Percentiles rank a stretch among this genome's conserved stretches.
phyloP scores from a whole-genome alignment of 2,888 invertebrate genomes.

The Spatulosminthurus flaviceps region DNA sequence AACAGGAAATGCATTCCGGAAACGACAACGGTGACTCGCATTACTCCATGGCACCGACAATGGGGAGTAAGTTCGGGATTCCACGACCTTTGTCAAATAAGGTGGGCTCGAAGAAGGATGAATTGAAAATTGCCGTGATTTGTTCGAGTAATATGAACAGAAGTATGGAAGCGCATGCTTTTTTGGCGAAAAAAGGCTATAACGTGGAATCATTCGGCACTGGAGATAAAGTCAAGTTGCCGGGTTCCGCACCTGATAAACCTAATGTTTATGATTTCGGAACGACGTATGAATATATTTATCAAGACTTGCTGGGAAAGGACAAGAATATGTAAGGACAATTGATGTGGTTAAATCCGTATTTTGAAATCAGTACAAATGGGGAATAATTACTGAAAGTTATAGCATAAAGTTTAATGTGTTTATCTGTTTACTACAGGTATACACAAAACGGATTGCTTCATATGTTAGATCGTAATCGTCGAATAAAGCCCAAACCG shows the following conservation, averaged over 20 bases:
- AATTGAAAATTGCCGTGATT: slow-evolving; percentile 84
- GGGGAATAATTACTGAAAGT: neutral
- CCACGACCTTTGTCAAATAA: too few relatives aligned
- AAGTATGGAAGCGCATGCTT: slow-evolving; percentile 99
- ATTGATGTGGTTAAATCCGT: too few relatives aligned
- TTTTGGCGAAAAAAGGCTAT: slow-evolving; percentile 95
- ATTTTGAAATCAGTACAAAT: too few relatives aligned
- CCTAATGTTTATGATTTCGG: slow-evolving; percentile 99
- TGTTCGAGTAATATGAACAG: slow-evolving; percentile 99
- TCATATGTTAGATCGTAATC: slow-evolving; percentile 97
- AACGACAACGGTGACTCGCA: too few relatives aligned
- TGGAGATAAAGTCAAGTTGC: slow-evolving; percentile 54
- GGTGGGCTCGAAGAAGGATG: slow-evolving; percentile 35
- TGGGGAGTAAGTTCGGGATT: neutral
- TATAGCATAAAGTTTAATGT: too few relatives aligned
- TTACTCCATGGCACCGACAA: too few relatives aligned
- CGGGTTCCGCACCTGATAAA: slow-evolving; percentile 61
- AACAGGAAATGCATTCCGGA: too few relatives aligned
- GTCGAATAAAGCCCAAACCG: slow-evolving; percentile 91
- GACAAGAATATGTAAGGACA: slow-evolving; percentile 87
- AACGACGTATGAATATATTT: slow-evolving; percentile 93
- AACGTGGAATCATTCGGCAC: slow-evolving; percentile 84
- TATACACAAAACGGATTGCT: slow-evolving; percentile 98
- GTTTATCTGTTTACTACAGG: slow-evolving; percentile 67
- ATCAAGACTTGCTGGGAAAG: slow-evolving; percentile 87